Evolutionary conservation across 1,140 invertebrate genomes (phyloP).

Genomic region (Andrena cerasifolii): DNA sequence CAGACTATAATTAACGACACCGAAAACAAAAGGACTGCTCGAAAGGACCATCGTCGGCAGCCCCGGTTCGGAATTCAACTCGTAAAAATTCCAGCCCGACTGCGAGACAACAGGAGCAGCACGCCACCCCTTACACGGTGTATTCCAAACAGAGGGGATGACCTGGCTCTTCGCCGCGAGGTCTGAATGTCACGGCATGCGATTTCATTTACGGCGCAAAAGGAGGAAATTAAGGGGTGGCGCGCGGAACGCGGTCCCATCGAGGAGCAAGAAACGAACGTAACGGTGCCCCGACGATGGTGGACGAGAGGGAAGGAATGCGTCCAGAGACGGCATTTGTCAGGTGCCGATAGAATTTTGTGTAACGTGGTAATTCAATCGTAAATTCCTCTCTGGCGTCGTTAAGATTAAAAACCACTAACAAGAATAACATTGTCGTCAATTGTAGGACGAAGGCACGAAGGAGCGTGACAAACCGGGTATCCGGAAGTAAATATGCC

Average conservation of each 20-base stretch:
- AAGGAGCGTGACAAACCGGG: too few species aligned
- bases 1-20: slow-evolving; percentile 40
- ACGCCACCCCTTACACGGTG: not conserved
- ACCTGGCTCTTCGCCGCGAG: not conserved
- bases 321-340: too few species aligned
- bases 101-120: slow-evolving; percentile 14
- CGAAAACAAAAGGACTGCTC: not conserved
- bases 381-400: too few species aligned
- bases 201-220: slow-evolving; percentile 60
- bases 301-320: not conserved
- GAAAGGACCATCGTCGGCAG: slow-evolving; percentile 20
- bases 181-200: slow-evolving; percentile 16
- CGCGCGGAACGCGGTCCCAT: not conserved
- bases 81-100: slow-evolving; percentile 27
- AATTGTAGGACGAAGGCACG: too few species aligned
- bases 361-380: too few species aligned
- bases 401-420: too few species aligned
- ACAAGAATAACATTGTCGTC: too few species aligned
- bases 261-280: not conserved
- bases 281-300: not conserved
- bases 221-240: slow-evolving; percentile 48
- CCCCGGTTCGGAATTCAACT: slow-evolving; percentile 26
- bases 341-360: too few species aligned
- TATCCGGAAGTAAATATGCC: too few species aligned
- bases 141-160: slow-evolving; percentile 50